Evolutionary conservation across 2,888 invertebrate species (phyloP).

Genomic region (Drosophila meridionalis): DNA sequence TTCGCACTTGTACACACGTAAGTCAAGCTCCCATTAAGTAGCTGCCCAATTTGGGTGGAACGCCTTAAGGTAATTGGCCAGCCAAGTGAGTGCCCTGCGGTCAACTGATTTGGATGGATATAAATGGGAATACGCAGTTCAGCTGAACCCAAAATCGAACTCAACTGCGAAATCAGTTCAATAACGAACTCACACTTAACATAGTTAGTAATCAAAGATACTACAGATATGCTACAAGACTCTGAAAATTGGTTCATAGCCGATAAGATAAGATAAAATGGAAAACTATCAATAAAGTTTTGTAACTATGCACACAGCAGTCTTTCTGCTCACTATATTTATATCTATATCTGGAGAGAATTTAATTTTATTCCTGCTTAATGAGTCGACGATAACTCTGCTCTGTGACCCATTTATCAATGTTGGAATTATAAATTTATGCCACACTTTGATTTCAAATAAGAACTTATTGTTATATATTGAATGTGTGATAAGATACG

Average conservation of each 20-base stretch:
- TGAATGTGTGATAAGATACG: slow-evolving; percentile 28
- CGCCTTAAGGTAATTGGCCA: slow-evolving; percentile 54
- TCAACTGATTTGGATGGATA: slow-evolving; percentile 29
- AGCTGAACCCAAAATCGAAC: not conserved
- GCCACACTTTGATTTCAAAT: slow-evolving; percentile 9
- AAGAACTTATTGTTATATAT: slow-evolving; percentile 13
- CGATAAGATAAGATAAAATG: slow-evolving; percentile 25
- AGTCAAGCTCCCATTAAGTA: slow-evolving; percentile 47
- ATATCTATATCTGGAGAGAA: not conserved
- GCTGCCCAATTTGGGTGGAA: slow-evolving; percentile 54
- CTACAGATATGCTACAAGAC: slow-evolving; percentile 7
- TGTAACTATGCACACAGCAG: slow-evolving; percentile 7
- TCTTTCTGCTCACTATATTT: not conserved
- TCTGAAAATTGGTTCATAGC: not conserved
- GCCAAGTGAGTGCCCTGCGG: slow-evolving; percentile 15
- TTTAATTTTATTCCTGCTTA: not conserved
- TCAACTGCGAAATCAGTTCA: slow-evolving; percentile 1
- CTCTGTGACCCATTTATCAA: slow-evolving; percentile 15
- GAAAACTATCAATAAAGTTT: slow-evolving; percentile 2
- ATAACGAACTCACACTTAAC: slow-evolving; percentile 1
- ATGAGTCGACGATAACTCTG: not conserved
- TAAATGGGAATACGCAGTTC: not conserved
- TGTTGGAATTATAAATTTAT: slow-evolving; percentile 14
- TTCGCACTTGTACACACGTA: slow-evolving; percentile 47
- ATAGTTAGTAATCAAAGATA: slow-evolving; percentile 16